Evolutionary conservation across 2,888 invertebrate species (phyloP).

Genomic region (Emesis castigata): DNA sequence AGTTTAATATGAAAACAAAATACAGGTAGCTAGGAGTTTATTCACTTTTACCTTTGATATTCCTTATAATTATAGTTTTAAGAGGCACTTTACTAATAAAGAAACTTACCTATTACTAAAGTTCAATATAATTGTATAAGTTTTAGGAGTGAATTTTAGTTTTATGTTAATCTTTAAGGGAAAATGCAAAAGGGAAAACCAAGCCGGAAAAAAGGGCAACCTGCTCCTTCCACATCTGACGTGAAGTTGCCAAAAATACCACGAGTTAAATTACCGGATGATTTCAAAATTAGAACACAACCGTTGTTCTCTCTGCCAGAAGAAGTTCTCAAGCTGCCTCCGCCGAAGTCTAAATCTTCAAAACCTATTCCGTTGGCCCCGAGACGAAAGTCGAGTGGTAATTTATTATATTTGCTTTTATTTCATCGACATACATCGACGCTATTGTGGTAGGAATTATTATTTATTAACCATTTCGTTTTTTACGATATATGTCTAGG

Average conservation of each 20-base stretch:
- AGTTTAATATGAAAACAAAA: too few species aligned
- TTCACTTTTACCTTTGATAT: too few species aligned
- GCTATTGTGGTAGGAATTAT: too few species aligned
- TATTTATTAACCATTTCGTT: neutral
- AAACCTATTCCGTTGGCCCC: constrained; percentile 74
- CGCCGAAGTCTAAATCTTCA: constrained; percentile 77
- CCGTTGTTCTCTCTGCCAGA: constrained; percentile 90
- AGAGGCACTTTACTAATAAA: too few species aligned
- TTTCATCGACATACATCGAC: too few species aligned
- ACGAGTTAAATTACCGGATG: constrained; percentile 86
- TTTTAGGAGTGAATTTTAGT: too few species aligned
- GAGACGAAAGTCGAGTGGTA: constrained; percentile 80
- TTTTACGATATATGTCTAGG: too few species aligned
- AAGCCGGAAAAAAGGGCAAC: constrained; percentile 81
- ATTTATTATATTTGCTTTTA: neutral
- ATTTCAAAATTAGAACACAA: constrained; percentile 87
- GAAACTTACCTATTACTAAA: too few species aligned
- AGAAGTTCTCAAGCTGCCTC: constrained; percentile 86
- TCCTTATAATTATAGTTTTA: too few species aligned
- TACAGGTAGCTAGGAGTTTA: too few species aligned
- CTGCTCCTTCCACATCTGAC: constrained; percentile 81
- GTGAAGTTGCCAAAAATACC: constrained; percentile 87
- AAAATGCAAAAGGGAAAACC: constrained; percentile 76
- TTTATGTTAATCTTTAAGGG: neutral
- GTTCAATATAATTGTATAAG: too few species aligned